Evolutionary conservation across 2,888 invertebrate species (phyloP), one percentile per base, ranked within the genome.

Genomic region (Eupsilia transversa): DNA sequence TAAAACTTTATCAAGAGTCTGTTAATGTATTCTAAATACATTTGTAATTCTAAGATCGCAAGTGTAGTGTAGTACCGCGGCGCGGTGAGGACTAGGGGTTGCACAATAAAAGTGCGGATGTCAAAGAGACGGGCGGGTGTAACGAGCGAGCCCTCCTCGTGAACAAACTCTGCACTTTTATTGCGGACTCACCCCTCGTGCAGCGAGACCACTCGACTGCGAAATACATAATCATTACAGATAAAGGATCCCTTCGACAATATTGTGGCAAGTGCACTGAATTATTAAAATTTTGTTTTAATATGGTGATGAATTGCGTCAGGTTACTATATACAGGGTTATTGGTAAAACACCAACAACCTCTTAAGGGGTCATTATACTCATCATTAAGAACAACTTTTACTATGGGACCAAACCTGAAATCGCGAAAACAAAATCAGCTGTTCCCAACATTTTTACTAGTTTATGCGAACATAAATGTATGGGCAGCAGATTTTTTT

Each of bases 141-240:
- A 92, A 92, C 91, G 89, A 92, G 86, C 86, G 14, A 68, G 76
- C 77, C 77, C 76, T 77, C 89, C 89, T 85, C 85, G 85, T 88
- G 87, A 90, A 88, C 87, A 88, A 88, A 88, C 87, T 89, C 89
- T 91, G 91, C 91, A 92, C 92, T 94, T 94, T 94, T 94, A 95
- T 93, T 92, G 90, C 92, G 86, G 84, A 74, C 78, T 72, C 90
- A 90, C 92, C 92, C 94, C 94, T 93, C 90, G 86, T 76, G 86
- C 90, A 87, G 86, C 89, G 88, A 88, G 91, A 90, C 93, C 93
- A 93, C 94, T 95, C 94, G 89, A 93, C 93, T 94, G 93, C 92
- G 92, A 94, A 94, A 90, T 88, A 93, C 89, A 94, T 94, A 94
- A 95, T 95, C 94, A 94, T 92, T 91, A 92, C 91, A 91, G 92